Percentiles rank a stretch among this genome's conserved stretches.
Evolutionary conservation across 1,140 invertebrate genomes (phyloP).

Genomic region (Drosophila aff.): DNA sequence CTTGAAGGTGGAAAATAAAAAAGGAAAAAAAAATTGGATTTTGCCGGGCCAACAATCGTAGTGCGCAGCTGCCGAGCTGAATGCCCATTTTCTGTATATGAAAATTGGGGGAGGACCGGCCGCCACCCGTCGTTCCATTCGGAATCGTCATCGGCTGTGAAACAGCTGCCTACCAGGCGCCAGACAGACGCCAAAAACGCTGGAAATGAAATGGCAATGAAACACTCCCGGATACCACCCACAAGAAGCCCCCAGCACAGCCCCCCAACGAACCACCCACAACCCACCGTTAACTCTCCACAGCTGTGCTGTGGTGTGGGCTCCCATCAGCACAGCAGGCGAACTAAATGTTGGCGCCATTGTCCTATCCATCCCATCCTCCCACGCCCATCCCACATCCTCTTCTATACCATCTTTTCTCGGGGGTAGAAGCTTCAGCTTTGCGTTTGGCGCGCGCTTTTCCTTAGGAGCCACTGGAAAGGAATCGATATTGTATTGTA

Average conservation of each 20-base stretch:
- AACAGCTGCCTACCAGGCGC: slow-evolving; percentile 82
- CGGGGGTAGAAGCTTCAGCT: slow-evolving; percentile 35
- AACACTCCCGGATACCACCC: slow-evolving; percentile 48
- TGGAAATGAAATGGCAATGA: slow-evolving; percentile 75
- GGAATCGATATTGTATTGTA: slow-evolving; percentile 58
- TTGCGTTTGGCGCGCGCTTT: slow-evolving; percentile 59
- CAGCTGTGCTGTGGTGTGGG: slow-evolving; percentile 46
- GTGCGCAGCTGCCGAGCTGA: slow-evolving; percentile 57
- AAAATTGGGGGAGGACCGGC: not conserved
- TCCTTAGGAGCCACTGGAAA: slow-evolving; percentile 40
- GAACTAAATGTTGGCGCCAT: slow-evolving; percentile 63
- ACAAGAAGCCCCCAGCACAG: slow-evolving; percentile 6
- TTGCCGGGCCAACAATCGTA: slow-evolving; percentile 51
- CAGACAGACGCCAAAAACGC: slow-evolving; percentile 61
- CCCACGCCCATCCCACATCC: slow-evolving; percentile 1
- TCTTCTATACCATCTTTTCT: slow-evolving; percentile 18
- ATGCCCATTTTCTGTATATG: slow-evolving; percentile 44
- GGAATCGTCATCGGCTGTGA: slow-evolving; percentile 51
- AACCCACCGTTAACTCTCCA: slow-evolving; percentile 15
- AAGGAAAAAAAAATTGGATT: slow-evolving; percentile 23
- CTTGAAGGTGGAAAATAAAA: not conserved
- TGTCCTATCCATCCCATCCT: slow-evolving; percentile 34
- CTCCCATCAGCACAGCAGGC: slow-evolving; percentile 52
- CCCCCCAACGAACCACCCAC: slow-evolving; percentile 8
- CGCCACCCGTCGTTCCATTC: slow-evolving; percentile 42